These are phyloP conservation scores for Nebria brevicollis DNA, from an alignment of 2,888 invertebrate genomes.

Conservation along the genomic window DNA sequence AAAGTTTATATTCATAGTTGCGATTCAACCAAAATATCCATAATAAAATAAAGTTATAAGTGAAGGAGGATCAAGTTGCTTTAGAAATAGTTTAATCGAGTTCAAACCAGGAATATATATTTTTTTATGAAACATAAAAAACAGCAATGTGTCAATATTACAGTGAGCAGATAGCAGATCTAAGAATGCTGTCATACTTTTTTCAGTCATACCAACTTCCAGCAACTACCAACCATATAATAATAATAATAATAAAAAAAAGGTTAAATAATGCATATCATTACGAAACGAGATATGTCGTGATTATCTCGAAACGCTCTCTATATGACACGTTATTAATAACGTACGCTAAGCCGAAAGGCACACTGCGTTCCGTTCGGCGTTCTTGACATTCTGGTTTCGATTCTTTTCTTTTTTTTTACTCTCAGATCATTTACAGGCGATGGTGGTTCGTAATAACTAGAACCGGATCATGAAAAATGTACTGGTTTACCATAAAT, in stretches of 20 bases:
- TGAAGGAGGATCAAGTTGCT: too few species aligned
- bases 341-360: slow-evolving; percentile 20
- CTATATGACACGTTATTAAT: slow-evolving; percentile 31
- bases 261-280: slow-evolving; percentile 8
- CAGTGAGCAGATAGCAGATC: neutral
- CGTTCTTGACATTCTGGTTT: slow-evolving; percentile 38
- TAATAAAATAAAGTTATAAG: too few species aligned
- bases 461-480: slow-evolving; percentile 33
- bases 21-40: too few species aligned
- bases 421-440: slow-evolving; percentile 28
- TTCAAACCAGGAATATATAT: neutral
- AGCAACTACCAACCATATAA: neutral
- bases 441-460: slow-evolving; percentile 7
- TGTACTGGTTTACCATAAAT: slow-evolving; percentile 10
- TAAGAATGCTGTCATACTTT: neutral
- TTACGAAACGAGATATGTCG: slow-evolving; percentile 10
- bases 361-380: slow-evolving; percentile 16
- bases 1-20: neutral
- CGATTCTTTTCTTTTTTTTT: slow-evolving; percentile 35
- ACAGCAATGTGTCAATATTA: neutral
- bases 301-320: slow-evolving; percentile 15
- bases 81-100: neutral
- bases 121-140: neutral
- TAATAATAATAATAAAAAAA: neutral
- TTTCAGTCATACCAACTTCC: neutral